Conservation (phyloP, 2,113 vertebrate genomes). For the Pelvicachromis taeniatus region DNA sequence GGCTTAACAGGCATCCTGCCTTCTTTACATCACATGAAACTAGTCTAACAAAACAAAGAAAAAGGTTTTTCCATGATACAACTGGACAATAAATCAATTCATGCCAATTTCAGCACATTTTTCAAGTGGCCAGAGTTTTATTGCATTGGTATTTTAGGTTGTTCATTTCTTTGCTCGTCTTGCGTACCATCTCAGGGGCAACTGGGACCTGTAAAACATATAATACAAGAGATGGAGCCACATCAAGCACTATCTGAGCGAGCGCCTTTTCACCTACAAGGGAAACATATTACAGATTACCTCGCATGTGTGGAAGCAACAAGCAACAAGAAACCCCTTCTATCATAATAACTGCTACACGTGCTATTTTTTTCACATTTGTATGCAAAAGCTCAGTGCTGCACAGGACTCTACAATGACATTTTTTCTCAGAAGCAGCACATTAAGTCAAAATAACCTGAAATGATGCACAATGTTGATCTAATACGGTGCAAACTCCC, state of each 20-base stretch:
- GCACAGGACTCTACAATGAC: background rate
- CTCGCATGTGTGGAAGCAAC: conserved; percentile 98
- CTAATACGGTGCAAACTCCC: background rate
- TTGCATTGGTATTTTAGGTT: background rate
- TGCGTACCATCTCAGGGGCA: conserved; percentile 95
- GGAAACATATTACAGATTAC: conserved; percentile 99
- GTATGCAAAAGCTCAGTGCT: background rate
- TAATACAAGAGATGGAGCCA: conserved; percentile 92
- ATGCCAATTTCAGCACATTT: background rate
- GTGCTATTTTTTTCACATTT: background rate
- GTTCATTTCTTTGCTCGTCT: conserved; percentile 57
- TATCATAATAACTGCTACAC: background rate
- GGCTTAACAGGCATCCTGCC: background rate
- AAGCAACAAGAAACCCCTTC: conserved; percentile 71
- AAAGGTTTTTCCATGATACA: background rate
- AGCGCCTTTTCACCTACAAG: conserved; percentile 88
- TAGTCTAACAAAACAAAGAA: background rate
- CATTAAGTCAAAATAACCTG: background rate
- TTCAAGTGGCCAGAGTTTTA: conserved; percentile 3
- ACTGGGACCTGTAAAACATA: conserved; percentile 97
- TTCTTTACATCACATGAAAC: background rate
- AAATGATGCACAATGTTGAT: background rate
- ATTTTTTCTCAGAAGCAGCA: background rate
- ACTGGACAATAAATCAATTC: background rate
- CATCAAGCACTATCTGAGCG: conserved; percentile 91